Evolutionary conservation across 1,140 invertebrate genomes (phyloP), one percentile per base, ranked within the genome.

Genomic region (Drosophila mayri): DNA sequence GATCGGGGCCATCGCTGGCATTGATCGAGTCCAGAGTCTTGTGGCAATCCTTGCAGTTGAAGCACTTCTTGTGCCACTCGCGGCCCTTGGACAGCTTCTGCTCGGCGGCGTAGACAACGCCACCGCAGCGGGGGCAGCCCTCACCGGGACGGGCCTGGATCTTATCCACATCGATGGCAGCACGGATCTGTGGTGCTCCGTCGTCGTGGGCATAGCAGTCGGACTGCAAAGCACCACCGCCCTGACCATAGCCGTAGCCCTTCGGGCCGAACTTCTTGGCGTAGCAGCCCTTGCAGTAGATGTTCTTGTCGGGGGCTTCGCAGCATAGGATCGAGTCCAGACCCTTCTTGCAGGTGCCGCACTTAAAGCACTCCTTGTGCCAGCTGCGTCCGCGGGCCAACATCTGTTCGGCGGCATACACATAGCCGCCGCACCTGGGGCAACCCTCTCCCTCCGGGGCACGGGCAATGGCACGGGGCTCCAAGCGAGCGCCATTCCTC

Each of bases 211-310:
- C 79, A 80, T 87, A 87, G 59, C 87, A 91, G 60, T 97, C 97
- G 93, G 96, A 97, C 94, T 98, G 97, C 81, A 98, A 94, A 79
- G 97, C 97, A 91, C 97, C 97, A 91, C 96, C 97, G 91, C 97
- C 97, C 94, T 97, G 96, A 79, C 97, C 97, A 93, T 97, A 98
- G 81, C 97, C 97, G 93, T 98, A 98, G 93, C 97, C 97, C 94
- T 98, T 98, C 68, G 97, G 97, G 81, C 97, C 97, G 94, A 98
- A 98, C 94, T 96, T 96, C 95, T 97, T 98, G 90, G 95, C 97
- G 94, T 98, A 98, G 95, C 97, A 98, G 88, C 97, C 97, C 97
- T 98, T 98, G 94, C 99, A 99, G 94, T 98, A 99, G 94, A 99
- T 97, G 93, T 99, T 97, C 75, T 97, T 98, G 93, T 99, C 98